Percentiles rank a stretch among this genome's conserved stretches.
phyloP scores from a whole-genome alignment of 2,797 vertebrate species.

The Aldrovandia affinis region DNA sequence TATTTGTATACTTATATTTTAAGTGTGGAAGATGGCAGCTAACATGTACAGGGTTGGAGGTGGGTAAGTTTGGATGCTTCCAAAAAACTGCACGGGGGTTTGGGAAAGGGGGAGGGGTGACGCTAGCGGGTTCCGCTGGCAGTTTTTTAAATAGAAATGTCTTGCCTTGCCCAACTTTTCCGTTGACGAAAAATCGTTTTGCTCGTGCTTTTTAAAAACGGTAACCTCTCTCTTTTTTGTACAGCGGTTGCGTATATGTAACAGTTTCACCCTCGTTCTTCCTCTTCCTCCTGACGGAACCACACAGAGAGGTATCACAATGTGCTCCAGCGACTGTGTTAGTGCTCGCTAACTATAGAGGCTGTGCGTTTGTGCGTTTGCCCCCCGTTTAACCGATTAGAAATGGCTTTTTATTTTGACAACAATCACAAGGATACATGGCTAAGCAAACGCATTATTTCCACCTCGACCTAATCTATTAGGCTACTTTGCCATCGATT shows the following conservation, averaged over 20 bases:
- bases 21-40: conserved; percentile 36
- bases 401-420: not conserved
- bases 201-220: not conserved
- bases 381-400: not conserved
- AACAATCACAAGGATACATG: not conserved
- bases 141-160: conserved; percentile 25
- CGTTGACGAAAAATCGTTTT: not conserved
- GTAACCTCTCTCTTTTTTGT: not conserved
- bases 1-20: conserved; percentile 27
- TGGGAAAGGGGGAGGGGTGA: conserved; percentile 23
- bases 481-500: not conserved
- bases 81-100: conserved; percentile 31
- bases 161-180: conserved; percentile 15
- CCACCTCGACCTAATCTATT: not conserved
- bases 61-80: conserved; percentile 36
- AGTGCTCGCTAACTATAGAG: not conserved
- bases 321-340: not conserved
- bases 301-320: conserved; percentile 13
- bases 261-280: conserved; percentile 6
- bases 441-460: not conserved
- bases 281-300: not conserved
- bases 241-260: not conserved
- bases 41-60: conserved; percentile 38
- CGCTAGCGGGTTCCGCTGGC: not conserved
- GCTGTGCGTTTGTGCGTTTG: not conserved